Evolutionary conservation across 2,888 invertebrate genomes (phyloP).

Genomic region (Abrostola tripartita): DNA sequence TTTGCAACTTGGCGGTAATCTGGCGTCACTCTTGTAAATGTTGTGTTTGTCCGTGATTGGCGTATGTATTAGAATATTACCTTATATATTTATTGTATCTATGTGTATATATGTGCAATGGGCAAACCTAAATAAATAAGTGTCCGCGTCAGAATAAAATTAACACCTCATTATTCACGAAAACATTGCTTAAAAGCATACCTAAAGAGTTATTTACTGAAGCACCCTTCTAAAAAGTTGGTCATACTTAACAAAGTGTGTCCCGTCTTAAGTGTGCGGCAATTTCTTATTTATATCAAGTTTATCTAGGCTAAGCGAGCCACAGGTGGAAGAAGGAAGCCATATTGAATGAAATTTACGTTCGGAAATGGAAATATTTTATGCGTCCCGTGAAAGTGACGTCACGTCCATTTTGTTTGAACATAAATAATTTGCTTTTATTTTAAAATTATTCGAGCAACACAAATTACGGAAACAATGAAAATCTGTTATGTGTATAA

Average conservation of each 20-base stretch:
- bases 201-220: slow-evolving; percentile 32
- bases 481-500: too few species aligned
- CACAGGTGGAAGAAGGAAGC: slow-evolving; percentile 47
- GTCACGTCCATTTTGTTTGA: slow-evolving; percentile 10
- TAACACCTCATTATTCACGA: background rate
- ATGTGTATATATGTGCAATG: too few species aligned
- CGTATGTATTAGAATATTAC: too few species aligned
- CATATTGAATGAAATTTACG: slow-evolving; percentile 45
- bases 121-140: background rate
- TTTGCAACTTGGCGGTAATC: too few species aligned
- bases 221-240: slow-evolving; percentile 43
- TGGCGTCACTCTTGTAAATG: too few species aligned
- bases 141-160: background rate
- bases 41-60: too few species aligned
- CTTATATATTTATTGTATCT: too few species aligned
- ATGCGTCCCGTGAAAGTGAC: slow-evolving; percentile 5
- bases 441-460: too few species aligned
- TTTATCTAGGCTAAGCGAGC: slow-evolving; percentile 27
- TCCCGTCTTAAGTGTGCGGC: slow-evolving; percentile 31
- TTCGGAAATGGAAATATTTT: slow-evolving; percentile 28
- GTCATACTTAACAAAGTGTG: slow-evolving; percentile 46
- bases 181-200: slow-evolving; percentile 18
- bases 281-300: slow-evolving; percentile 36
- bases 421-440: too few species aligned
- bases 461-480: too few species aligned